Percentiles rank a stretch among this genome's conserved stretches.
Evolutionary conservation across 1,140 invertebrate genomes (phyloP).

Genomic region (Andricus grossulariae): DNA sequence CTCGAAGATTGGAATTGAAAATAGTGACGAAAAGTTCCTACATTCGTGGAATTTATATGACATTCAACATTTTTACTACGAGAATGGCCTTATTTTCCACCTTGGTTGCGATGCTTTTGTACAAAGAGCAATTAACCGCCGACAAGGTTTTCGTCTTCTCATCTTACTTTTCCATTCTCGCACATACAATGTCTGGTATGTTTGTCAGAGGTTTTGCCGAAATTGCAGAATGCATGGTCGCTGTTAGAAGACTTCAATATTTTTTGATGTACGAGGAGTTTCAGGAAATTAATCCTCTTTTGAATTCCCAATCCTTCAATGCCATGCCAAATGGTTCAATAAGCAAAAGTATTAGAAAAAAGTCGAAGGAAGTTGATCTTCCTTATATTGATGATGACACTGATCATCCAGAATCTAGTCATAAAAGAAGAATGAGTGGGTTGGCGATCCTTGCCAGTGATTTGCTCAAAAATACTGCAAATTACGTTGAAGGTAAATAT

Average conservation of each 20-base stretch:
- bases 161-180: conserved; percentile 80
- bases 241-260: conserved; percentile 78
- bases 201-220: conserved; percentile 83
- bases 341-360: conserved; percentile 45
- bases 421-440: conserved; percentile 51
- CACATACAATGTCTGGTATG: conserved; percentile 82
- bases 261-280: conserved; percentile 77
- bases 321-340: conserved; percentile 50
- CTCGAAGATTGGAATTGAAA: conserved; percentile 79
- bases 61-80: conserved; percentile 83
- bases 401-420: conserved; percentile 24
- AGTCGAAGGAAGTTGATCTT: conserved; percentile 50
- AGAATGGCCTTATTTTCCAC: conserved; percentile 81
- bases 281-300: conserved; percentile 35
- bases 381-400: conserved; percentile 66
- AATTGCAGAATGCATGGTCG: conserved; percentile 79
- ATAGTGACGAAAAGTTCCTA: conserved; percentile 81
- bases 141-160: conserved; percentile 81
- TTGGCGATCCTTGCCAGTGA: conserved; percentile 54
- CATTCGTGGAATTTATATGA: conserved; percentile 84
- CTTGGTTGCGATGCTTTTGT: conserved; percentile 78
- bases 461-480: conserved; percentile 48
- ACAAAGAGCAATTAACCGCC: conserved; percentile 76
- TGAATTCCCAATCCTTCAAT: conserved; percentile 25
- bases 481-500: conserved; percentile 46